These are phyloP conservation scores for Xenus cinereus DNA, from an alignment of 2,113 vertebrate genomes.

Conservation along the genomic window DNA sequence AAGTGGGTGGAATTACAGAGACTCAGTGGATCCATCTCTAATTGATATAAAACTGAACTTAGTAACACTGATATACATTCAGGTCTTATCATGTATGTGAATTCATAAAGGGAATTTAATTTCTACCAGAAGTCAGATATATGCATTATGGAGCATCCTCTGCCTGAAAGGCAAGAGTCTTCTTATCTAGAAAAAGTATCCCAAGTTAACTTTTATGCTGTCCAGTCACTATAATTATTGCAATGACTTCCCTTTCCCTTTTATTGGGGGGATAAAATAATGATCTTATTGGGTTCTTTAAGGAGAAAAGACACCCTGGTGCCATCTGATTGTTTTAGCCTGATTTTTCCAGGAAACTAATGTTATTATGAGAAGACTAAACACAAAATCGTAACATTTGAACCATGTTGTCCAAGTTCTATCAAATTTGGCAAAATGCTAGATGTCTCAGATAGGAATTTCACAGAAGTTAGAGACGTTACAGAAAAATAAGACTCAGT, in stretches of 20 bases:
- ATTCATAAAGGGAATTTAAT: neutral
- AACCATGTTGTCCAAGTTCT: neutral
- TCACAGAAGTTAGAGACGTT: neutral
- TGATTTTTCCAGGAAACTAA: neutral
- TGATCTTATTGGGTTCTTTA: neutral
- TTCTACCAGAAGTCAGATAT: neutral
- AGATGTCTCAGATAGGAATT: neutral
- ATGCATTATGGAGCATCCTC: neutral
- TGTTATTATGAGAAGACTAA: neutral
- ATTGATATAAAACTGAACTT: neutral
- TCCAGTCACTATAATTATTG: neutral
- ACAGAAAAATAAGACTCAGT: neutral
- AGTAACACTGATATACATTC: neutral
- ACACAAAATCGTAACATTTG: neutral
- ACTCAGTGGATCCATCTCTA: neutral
- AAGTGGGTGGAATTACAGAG: neutral
- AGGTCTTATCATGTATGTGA: neutral
- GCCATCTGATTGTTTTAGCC: neutral
- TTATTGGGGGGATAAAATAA: neutral
- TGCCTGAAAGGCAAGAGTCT: neutral
- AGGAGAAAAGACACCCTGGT: conserved; percentile 7
- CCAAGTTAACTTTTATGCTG: neutral
- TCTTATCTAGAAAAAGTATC: neutral
- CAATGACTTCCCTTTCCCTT: neutral
- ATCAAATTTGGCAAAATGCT: neutral